These are phyloP conservation scores for Rhingia campestris DNA, from an alignment of 2,888 invertebrate species.

Conservation along the genomic window DNA sequence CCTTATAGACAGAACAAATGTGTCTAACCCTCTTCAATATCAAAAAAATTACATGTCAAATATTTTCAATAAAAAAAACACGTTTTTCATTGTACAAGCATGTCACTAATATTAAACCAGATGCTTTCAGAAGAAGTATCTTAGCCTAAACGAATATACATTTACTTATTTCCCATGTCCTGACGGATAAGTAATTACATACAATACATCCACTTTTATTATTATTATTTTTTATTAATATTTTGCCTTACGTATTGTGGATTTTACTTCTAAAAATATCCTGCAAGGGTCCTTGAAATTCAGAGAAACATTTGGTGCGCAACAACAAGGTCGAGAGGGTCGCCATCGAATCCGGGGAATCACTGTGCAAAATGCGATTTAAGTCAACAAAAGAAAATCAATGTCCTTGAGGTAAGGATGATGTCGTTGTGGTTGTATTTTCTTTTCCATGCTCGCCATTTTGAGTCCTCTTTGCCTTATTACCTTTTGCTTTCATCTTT, in stretches of 20 bases:
- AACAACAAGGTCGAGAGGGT: constrained; percentile 45
- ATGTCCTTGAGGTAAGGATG: constrained; percentile 34
- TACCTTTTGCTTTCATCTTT: constrained; percentile 36
- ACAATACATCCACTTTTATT: too few species aligned
- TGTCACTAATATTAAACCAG: too few species aligned
- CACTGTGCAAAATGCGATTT: constrained; percentile 39
- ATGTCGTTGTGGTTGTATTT: constrained; percentile 1
- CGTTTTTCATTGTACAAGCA: too few species aligned
- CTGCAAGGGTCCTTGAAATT: constrained; percentile 35
- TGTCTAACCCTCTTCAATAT: too few species aligned
- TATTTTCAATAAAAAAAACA: too few species aligned
- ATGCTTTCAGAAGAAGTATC: too few species aligned
- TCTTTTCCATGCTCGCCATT: neutral
- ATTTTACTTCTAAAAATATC: constrained; percentile 47
- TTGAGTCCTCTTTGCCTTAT: neutral
- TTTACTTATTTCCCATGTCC: too few species aligned
- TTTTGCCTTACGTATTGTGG: neutral
- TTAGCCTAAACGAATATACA: too few species aligned
- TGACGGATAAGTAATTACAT: too few species aligned
- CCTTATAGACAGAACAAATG: too few species aligned
- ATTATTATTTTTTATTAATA: constrained; percentile 10
- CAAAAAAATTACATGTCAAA: too few species aligned
- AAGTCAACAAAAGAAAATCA: constrained; percentile 56
- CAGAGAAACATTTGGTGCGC: constrained; percentile 44
- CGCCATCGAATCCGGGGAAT: constrained; percentile 14